phyloP scores from a whole-genome alignment of 2,888 invertebrate species.

The Eupithecia inturbata region DNA sequence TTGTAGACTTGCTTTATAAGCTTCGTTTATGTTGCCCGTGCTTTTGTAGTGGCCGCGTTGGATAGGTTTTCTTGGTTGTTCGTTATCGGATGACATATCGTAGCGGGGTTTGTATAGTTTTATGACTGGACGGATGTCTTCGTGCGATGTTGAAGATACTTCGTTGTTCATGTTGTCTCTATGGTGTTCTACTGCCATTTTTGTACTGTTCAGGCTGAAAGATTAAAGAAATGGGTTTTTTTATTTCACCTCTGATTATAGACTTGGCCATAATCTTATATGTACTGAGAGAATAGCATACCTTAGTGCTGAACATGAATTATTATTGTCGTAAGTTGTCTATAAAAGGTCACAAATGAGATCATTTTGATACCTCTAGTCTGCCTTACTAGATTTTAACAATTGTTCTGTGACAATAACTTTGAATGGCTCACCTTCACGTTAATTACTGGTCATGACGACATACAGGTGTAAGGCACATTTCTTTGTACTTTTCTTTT shows the following conservation, averaged over 20 bases:
- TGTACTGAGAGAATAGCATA: background rate
- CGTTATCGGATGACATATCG: constrained; percentile 68
- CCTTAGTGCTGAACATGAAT: background rate
- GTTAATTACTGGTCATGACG: background rate
- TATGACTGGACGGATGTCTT: constrained; percentile 53
- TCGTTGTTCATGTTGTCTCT: constrained; percentile 70
- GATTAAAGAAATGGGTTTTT: background rate
- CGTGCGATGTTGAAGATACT: constrained; percentile 70
- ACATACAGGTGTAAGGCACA: constrained; percentile 16
- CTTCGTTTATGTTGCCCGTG: constrained; percentile 69
- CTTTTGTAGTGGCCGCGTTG: constrained; percentile 68
- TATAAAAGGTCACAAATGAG: background rate
- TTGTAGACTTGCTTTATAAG: constrained; percentile 54
- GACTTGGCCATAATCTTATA: background rate
- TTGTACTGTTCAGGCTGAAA: constrained; percentile 17
- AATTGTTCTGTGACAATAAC: background rate
- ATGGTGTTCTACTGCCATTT: constrained; percentile 67
- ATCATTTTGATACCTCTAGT: background rate
- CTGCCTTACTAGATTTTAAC: background rate
- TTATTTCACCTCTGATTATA: background rate
- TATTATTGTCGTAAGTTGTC: background rate
- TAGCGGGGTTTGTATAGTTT: constrained; percentile 64
- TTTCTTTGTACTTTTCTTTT: constrained; percentile 3
- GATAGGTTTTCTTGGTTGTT: constrained; percentile 51
- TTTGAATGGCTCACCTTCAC: background rate